Evolutionary conservation across 2,113 vertebrate species (phyloP).

Genomic region (Corythaeola cristata): DNA sequence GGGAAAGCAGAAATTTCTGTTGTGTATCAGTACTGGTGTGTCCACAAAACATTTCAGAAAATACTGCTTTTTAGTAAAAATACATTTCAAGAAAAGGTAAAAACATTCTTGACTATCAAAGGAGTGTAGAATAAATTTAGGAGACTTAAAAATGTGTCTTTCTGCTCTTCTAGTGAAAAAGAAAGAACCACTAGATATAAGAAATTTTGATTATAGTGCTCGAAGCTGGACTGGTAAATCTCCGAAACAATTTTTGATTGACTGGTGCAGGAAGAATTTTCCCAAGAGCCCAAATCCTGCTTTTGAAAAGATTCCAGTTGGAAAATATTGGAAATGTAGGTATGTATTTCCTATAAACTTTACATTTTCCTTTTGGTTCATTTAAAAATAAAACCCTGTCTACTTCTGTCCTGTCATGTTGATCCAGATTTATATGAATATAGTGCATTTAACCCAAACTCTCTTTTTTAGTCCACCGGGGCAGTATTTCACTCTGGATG

Average conservation of each 20-base stretch:
- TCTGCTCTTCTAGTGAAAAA: slow-evolving; percentile 78
- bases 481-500: background rate
- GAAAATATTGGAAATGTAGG: slow-evolving; percentile 95
- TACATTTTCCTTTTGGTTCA: background rate
- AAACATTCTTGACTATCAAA: background rate
- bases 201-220: slow-evolving; percentile 95
- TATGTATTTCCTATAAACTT: slow-evolving; percentile 68
- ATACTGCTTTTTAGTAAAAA: background rate
- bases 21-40: background rate
- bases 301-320: slow-evolving; percentile 90
- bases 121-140: background rate
- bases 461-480: too few species aligned
- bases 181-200: slow-evolving; percentile 87
- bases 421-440: background rate
- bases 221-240: slow-evolving; percentile 99
- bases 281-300: slow-evolving; percentile 90
- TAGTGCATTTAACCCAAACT: background rate
- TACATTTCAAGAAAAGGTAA: background rate
- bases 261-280: slow-evolving; percentile 97
- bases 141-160: background rate
- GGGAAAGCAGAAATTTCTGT: background rate
- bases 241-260: slow-evolving; percentile 97
- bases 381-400: background rate
- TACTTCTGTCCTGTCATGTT: background rate
- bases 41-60: background rate